phyloP scores from a whole-genome alignment of 2,797 vertebrate genomes.

The Ispidina picta region DNA sequence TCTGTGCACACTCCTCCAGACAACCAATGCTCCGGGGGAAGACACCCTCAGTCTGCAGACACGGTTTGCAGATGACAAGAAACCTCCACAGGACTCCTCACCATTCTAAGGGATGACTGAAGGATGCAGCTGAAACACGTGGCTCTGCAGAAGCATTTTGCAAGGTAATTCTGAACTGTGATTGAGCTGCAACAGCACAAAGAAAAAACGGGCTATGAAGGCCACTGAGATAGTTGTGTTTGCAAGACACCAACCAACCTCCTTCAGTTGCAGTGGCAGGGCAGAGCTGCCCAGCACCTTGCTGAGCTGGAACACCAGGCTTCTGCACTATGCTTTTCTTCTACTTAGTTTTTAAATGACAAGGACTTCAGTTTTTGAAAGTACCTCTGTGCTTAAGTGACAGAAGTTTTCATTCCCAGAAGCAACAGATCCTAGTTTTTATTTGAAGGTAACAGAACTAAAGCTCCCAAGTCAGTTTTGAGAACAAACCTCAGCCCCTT shows the following conservation, averaged over 20 bases:
- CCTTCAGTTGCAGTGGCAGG: not conserved
- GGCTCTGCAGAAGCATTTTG: not conserved
- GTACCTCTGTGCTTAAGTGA: not conserved
- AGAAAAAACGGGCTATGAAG: fast-evolving
- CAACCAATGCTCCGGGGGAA: not conserved
- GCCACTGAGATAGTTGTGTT: not conserved
- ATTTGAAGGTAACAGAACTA: not conserved
- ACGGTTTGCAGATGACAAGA: not conserved
- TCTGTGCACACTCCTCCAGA: not conserved
- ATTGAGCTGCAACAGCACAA: not conserved
- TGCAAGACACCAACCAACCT: not conserved
- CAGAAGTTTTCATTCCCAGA: not conserved
- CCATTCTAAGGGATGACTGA: not conserved
- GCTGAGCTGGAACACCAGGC: not conserved
- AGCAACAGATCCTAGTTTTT: not conserved
- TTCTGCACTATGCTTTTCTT: not conserved
- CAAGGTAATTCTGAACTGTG: not conserved
- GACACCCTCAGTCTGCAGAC: not conserved
- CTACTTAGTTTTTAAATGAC: not conserved
- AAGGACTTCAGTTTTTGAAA: not conserved
- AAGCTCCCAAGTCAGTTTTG: not conserved
- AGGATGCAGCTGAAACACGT: not conserved
- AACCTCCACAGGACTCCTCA: fast-evolving
- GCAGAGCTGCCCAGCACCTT: not conserved
- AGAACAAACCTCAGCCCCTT: not conserved